Evolutionary conservation across 1,140 invertebrate species (phyloP).

Genomic region (Schlechtendalia chinensis): DNA sequence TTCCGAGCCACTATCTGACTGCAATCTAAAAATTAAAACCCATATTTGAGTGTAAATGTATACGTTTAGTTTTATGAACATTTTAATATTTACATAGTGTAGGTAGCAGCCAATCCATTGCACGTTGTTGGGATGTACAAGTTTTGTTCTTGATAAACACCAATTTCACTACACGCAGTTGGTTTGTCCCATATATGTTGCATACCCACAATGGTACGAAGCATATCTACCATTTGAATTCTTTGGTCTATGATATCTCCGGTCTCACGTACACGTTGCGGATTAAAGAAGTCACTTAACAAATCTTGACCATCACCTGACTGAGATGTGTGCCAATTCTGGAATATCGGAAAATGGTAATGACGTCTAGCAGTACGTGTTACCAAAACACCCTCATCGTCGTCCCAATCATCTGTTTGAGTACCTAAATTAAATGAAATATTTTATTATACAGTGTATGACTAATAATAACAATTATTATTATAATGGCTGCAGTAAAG

Average conservation of each 20-base stretch:
- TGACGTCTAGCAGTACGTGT: conserved; percentile 41
- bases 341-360: conserved; percentile 46
- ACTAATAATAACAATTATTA: too few species aligned
- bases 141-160: conserved; percentile 29
- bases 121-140: conserved; percentile 23
- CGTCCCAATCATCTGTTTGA: conserved; percentile 39
- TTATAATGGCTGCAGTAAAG: not conserved
- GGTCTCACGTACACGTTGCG: conserved; percentile 16
- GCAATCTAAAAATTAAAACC: conserved; percentile 37
- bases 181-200: conserved; percentile 46
- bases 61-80: not conserved
- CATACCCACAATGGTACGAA: conserved; percentile 23
- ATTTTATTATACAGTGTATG: not conserved
- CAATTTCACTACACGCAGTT: conserved; percentile 5
- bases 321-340: conserved; percentile 42
- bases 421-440: conserved; percentile 20
- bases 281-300: conserved; percentile 31
- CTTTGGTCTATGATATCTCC: conserved; percentile 10
- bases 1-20: conserved; percentile 34
- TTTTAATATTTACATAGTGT: conserved; percentile 25
- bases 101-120: conserved; percentile 32
- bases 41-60: not conserved
- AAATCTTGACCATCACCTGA: conserved; percentile 34
- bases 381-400: conserved; percentile 11
- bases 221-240: conserved; percentile 41